Base-by-base conservation (phyloP, 2,113 vertebrate genomes). In the Pangasianodon gigas region DNA sequence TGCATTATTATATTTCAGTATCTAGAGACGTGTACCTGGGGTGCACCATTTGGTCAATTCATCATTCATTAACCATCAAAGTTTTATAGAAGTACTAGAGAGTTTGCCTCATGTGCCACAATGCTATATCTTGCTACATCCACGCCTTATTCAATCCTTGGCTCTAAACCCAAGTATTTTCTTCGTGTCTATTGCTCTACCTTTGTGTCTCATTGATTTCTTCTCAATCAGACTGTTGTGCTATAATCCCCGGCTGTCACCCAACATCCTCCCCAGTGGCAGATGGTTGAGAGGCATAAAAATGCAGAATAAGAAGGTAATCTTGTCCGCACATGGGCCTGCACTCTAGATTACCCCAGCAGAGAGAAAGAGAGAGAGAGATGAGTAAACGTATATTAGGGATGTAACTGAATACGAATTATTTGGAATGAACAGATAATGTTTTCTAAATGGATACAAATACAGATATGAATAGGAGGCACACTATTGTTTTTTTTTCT, bases 291-390 rank as follows among this genome's bases (percentile, higher is more conserved):
- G 91, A 90, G 29, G 93, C 92, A 94, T 92, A 82, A 92, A 92
- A 94, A 93, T 92, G 91, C 90, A 88, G 86, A 95, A 94, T 95
- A 95, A 94, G 95, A 93, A 94, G 93, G 93, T 96, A 95, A 96
- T 95, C 95, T 95, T 75, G 84, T 89, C 88, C 90, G 95, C 94
- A 95, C 94, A 93, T 94, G 94, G 94, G 89, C 87, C 44, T 82
- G 91, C 91, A 91, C 84, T 79, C 29, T 89, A 92, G 94, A 94
- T 94, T 93, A 95, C 94, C 92, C 90, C 91, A 46, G 9, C 26
- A 44, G 29, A 58, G 37, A 60, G 16, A 60, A 41, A 60, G 7
- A 58, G 13, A 67, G 65, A 67, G 62, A 29, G 26, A 11, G 65
- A 67, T 56, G 54, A 56, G 18, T 56, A 54, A 3, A 2, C 19